Conservation (phyloP, 2,888 invertebrate species). For the Lasioglossum villosulum region DNA sequence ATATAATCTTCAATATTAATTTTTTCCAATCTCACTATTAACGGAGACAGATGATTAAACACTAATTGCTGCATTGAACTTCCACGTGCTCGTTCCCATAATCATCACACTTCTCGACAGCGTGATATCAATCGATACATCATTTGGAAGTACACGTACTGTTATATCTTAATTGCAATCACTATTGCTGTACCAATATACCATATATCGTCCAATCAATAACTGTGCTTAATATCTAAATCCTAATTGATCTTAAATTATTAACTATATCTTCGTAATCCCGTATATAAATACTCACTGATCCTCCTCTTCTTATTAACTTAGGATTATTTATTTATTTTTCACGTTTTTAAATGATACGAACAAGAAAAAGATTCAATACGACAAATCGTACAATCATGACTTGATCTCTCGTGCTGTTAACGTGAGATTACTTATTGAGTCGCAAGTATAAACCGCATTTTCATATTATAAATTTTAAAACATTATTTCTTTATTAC, state of each 20-base stretch:
- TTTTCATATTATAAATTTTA: too few relatives aligned
- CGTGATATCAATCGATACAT: background rate
- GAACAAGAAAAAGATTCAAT: background rate
- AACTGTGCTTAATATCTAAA: background rate
- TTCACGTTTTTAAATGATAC: background rate
- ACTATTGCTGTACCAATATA: background rate
- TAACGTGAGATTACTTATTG: background rate
- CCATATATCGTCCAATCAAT: background rate
- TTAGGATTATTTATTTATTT: background rate
- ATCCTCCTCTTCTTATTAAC: background rate
- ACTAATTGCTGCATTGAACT: background rate
- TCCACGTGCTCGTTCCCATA: background rate
- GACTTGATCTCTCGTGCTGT: background rate
- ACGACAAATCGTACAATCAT: background rate
- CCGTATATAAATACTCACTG: background rate
- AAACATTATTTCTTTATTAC: background rate
- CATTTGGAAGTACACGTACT: background rate
- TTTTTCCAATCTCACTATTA: background rate
- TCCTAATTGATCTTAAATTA: background rate
- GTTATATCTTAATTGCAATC: constrained; percentile 2
- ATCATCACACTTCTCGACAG: background rate
- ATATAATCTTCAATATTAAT: background rate
- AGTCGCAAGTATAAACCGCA: too few relatives aligned
- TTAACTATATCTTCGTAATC: background rate
- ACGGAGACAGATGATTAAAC: background rate